A percentile compares a stretch with the other conserved stretches of the same genome.
These are phyloP conservation scores for Rachycentron canadum DNA, from an alignment of 2,797 vertebrate species.

Conservation along the genomic window DNA sequence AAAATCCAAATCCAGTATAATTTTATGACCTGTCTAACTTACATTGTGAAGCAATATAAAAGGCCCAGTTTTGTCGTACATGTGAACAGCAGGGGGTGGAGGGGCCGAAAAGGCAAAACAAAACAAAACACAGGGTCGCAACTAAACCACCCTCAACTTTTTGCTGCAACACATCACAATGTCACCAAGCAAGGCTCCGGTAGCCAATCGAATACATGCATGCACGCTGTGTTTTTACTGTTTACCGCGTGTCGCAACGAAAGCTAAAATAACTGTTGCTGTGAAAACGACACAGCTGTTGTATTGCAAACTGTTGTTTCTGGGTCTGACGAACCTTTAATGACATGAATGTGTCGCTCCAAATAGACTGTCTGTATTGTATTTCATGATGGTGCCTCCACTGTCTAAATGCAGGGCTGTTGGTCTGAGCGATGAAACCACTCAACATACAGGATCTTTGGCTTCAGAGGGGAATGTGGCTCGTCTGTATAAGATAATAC, in stretches of 20 bases:
- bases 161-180: neutral
- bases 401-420: neutral
- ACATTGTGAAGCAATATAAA: neutral
- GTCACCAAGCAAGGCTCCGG: neutral
- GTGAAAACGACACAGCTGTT: neutral
- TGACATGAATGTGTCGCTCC: neutral
- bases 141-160: neutral
- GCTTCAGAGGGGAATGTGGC: constrained; percentile 5
- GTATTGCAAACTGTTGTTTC: neutral
- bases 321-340: neutral
- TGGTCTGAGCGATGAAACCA: neutral
- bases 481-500: neutral
- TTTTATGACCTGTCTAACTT: neutral
- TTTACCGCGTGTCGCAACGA: neutral
- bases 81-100: neutral
- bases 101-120: neutral
- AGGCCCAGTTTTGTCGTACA: neutral
- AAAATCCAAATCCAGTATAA: neutral
- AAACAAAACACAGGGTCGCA: no score
- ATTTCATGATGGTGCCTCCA: neutral
- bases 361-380: neutral
- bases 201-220: neutral
- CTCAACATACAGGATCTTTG: neutral
- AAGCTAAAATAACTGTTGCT: neutral
- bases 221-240: neutral